Percentiles rank a stretch among this genome's conserved stretches.
These are phyloP conservation scores for Euproctis similis DNA, from an alignment of 2,888 invertebrate genomes.

Conservation along the genomic window DNA sequence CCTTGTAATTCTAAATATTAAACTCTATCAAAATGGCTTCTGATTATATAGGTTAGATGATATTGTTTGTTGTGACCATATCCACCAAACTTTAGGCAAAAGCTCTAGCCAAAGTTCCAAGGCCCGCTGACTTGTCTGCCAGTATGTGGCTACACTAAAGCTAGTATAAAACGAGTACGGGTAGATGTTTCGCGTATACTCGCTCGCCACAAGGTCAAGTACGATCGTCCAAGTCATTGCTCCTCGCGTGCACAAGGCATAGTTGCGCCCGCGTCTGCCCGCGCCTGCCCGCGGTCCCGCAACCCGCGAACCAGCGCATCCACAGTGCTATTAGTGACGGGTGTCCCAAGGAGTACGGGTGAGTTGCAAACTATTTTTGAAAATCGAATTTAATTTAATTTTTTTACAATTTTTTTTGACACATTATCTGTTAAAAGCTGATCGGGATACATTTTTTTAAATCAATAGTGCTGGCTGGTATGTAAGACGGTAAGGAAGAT, in stretches of 20 bases:
- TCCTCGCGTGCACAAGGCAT: conserved; percentile 45
- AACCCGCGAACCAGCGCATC: not conserved
- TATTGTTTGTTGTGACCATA: too few relatives aligned
- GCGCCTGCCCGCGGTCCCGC: not conserved
- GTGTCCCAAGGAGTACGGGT: conserved; percentile 26
- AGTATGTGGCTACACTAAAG: conserved; percentile 33
- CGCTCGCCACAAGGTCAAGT: conserved; percentile 65
- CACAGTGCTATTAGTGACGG: conserved; percentile 21
- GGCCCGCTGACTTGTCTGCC: conserved; percentile 8
- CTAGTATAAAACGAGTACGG: conserved; percentile 68
- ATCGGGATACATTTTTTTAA: too few relatives aligned
- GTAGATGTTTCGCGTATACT: conserved; percentile 64
- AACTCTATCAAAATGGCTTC: too few relatives aligned
- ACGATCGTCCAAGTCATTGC: conserved; percentile 69
- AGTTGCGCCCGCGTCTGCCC: conserved; percentile 32
- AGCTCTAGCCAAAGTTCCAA: too few relatives aligned
- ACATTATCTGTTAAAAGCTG: too few relatives aligned
- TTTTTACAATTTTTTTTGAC: too few relatives aligned
- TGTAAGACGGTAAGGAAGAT: too few relatives aligned
- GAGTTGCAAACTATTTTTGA: conserved; percentile 23
- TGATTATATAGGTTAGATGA: too few relatives aligned
- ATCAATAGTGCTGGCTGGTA: too few relatives aligned
- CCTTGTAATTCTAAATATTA: too few relatives aligned
- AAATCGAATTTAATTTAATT: too few relatives aligned
- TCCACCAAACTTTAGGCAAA: too few relatives aligned